Conservation (phyloP, 2,113 vertebrate species). For the Dromiciops gliroides region DNA sequence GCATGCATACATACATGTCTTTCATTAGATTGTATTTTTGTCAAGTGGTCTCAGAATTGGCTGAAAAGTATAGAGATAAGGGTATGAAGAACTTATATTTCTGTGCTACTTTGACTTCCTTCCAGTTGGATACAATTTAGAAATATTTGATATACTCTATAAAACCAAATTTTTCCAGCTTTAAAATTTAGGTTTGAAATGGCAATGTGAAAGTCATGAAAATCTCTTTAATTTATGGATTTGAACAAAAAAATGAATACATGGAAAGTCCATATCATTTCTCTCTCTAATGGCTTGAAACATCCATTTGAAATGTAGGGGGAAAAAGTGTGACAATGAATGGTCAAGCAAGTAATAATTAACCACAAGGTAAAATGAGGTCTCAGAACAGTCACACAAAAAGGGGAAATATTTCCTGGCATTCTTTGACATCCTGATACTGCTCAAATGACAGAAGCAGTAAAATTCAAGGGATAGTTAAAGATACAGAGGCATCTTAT, state of each 20-base stretch:
- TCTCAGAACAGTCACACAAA: constrained; percentile 41
- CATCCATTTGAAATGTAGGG: constrained; percentile 59
- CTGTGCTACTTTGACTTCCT: background rate
- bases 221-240: background rate
- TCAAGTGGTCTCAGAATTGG: background rate
- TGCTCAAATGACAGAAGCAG: background rate
- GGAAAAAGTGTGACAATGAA: constrained; percentile 8
- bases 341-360: constrained; percentile 70
- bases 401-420: background rate
- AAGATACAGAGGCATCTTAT: background rate
- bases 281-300: constrained; percentile 5
- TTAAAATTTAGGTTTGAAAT: background rate
- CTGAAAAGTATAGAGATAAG: background rate
- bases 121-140: background rate
- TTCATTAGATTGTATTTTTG: no score
- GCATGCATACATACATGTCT: no score
- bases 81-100: background rate
- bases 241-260: background rate
- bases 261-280: background rate
- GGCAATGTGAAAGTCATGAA: background rate
- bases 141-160: background rate
- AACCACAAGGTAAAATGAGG: constrained; percentile 49
- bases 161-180: no score
- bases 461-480: background rate
- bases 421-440: constrained; percentile 20